These are phyloP conservation scores for Melanostigma gelatinosum DNA, from an alignment of 2,113 vertebrate species.

Conservation along the genomic window DNA sequence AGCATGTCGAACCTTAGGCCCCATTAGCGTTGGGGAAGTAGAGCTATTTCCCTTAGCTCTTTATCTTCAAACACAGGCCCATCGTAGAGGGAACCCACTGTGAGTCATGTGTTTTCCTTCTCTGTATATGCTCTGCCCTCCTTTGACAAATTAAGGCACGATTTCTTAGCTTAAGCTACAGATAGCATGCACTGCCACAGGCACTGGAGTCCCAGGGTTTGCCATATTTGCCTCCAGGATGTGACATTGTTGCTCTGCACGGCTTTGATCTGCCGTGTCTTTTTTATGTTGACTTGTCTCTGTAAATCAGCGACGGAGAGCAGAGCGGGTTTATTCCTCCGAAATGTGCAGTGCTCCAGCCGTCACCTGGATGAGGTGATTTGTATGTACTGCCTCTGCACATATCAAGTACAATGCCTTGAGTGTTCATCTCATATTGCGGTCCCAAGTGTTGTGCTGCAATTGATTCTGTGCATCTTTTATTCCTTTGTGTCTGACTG, in stretches of 20 bases:
- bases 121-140: conserved; percentile 29
- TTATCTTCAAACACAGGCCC: conserved; percentile 54
- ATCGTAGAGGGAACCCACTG: conserved; percentile 35
- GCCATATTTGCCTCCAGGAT: conserved; percentile 52
- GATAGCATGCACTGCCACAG: conserved; percentile 45
- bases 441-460: conserved; percentile 37
- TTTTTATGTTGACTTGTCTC: conserved; percentile 47
- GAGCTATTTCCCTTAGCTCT: conserved; percentile 44
- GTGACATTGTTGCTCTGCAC: conserved; percentile 52
- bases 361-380: conserved; percentile 65
- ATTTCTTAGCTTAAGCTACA: conserved; percentile 42
- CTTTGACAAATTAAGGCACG: conserved; percentile 37
- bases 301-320: conserved; percentile 47
- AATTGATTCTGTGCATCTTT: conserved; percentile 60
- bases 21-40: conserved; percentile 60
- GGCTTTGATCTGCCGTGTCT: conserved; percentile 53
- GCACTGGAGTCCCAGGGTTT: conserved; percentile 44
- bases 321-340: conserved; percentile 42
- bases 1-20: conserved; percentile 60
- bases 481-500: conserved; percentile 65
- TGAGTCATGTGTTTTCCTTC: conserved; percentile 27
- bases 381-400: conserved; percentile 53
- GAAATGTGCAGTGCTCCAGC: conserved; percentile 46
- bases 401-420: conserved; percentile 53
- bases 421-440: conserved; percentile 60